Evolutionary conservation across 2,797 vertebrate genomes (phyloP).

Genomic region (Dallia pectoralis): DNA sequence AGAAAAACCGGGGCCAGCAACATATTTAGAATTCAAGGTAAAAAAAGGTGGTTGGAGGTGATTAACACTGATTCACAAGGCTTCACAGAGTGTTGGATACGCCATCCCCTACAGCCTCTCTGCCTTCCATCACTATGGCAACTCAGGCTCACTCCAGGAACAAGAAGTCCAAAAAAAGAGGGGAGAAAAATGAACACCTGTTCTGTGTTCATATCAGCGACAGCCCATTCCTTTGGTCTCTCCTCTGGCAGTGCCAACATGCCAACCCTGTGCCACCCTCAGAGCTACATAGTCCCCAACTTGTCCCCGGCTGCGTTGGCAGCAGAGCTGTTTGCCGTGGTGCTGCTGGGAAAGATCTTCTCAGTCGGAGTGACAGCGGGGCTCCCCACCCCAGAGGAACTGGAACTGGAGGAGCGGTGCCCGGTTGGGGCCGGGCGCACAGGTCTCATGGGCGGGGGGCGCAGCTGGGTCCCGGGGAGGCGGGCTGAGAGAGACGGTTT

Average conservation of each 20-base stretch:
- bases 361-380: constrained; percentile 94
- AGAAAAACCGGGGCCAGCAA: constrained; percentile 50
- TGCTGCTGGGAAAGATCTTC: constrained; percentile 87
- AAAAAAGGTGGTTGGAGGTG: constrained; percentile 40
- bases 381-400: constrained; percentile 92
- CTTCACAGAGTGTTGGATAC: constrained; percentile 44
- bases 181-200: constrained; percentile 28
- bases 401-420: constrained; percentile 95
- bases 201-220: constrained; percentile 11
- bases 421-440: constrained; percentile 82
- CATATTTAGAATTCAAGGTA: constrained; percentile 65
- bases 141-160: constrained; percentile 48
- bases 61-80: constrained; percentile 30
- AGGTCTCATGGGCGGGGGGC: constrained; percentile 86
- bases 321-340: constrained; percentile 47
- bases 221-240: constrained; percentile 18
- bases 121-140: constrained; percentile 44
- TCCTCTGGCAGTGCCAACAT: constrained; percentile 21
- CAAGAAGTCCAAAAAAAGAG: constrained; percentile 42
- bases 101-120: constrained; percentile 39
- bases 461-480: constrained; percentile 86
- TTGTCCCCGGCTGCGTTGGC: constrained; percentile 73
- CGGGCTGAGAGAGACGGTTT: constrained; percentile 90
- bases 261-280: neutral
- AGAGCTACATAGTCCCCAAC: constrained; percentile 75